Conservation (phyloP, 2,797 vertebrate species). For the Oreortyx pictus region DNA sequence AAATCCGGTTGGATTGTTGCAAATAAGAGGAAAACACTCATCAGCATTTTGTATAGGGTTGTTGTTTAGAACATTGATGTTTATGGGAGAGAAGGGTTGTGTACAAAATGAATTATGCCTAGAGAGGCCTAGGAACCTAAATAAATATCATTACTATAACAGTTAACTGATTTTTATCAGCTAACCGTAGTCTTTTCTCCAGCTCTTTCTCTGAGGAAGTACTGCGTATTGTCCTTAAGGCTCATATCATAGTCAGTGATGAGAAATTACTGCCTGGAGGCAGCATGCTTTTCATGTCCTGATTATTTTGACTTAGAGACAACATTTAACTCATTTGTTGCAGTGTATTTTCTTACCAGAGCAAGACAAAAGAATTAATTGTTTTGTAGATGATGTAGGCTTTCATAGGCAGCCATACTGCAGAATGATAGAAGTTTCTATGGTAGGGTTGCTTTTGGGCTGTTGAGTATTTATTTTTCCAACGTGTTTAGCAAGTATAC, state of each 20-base stretch:
- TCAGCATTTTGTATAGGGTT: neutral
- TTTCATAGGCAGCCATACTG: neutral
- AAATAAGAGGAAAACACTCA: neutral
- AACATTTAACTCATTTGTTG: neutral
- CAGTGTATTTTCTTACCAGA: neutral
- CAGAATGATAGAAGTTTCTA: neutral
- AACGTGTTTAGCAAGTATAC: neutral
- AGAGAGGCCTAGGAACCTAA: neutral
- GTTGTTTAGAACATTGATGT: neutral
- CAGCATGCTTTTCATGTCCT: neutral
- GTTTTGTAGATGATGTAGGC: neutral
- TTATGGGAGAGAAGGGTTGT: neutral
- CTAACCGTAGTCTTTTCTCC: neutral
- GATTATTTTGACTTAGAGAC: neutral
- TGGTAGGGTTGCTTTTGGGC: neutral
- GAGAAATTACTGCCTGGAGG: neutral
- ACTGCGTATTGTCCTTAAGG: neutral
- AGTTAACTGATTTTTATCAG: neutral
- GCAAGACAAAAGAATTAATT: neutral
- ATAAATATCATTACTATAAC: neutral
- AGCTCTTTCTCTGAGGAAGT: neutral
- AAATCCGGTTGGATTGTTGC: conserved; percentile 1
- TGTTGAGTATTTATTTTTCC: neutral
- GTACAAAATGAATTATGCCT: neutral
- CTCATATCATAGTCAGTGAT: neutral